These are phyloP conservation scores for Syritta pipiens DNA, from an alignment of 2,888 invertebrate genomes.

Conservation along the genomic window DNA sequence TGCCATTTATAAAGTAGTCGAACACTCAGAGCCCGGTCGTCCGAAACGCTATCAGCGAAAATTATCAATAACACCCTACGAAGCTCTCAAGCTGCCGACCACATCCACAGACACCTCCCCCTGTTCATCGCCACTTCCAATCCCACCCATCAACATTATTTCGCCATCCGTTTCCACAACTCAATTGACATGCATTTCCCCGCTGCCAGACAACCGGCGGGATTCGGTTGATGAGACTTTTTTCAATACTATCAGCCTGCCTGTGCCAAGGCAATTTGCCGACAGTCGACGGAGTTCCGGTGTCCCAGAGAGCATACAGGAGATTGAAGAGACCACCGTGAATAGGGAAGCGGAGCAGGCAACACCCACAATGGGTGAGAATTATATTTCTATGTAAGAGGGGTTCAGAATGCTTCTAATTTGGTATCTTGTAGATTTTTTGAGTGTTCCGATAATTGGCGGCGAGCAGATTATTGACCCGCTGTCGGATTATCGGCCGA, in stretches of 20 bases:
- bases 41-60: slow-evolving; percentile 81
- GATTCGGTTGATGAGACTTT: slow-evolving; percentile 83
- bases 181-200: slow-evolving; percentile 83
- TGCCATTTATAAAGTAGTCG: slow-evolving; percentile 88
- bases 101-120: slow-evolving; percentile 76
- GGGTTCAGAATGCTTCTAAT: too few species aligned
- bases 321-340: slow-evolving; percentile 74
- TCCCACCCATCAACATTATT: slow-evolving; percentile 78
- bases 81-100: slow-evolving; percentile 76
- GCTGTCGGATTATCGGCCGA: slow-evolving; percentile 76
- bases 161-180: slow-evolving; percentile 79
- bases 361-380: too few species aligned
- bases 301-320: slow-evolving; percentile 77
- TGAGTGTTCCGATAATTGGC: slow-evolving; percentile 75
- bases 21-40: slow-evolving; percentile 85
- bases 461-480: slow-evolving; percentile 76
- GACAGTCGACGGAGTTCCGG: slow-evolving; percentile 87
- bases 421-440: too few species aligned
- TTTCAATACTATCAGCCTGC: slow-evolving; percentile 80
- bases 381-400: too few species aligned
- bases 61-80: slow-evolving; percentile 78
- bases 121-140: slow-evolving; percentile 76
- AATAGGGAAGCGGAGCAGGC: not conserved
- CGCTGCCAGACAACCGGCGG: slow-evolving; percentile 82
- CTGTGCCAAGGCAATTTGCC: slow-evolving; percentile 90